Evolutionary conservation across 2,113 vertebrate genomes (phyloP).

Genomic region (Paramisgurnus dabryanus): DNA sequence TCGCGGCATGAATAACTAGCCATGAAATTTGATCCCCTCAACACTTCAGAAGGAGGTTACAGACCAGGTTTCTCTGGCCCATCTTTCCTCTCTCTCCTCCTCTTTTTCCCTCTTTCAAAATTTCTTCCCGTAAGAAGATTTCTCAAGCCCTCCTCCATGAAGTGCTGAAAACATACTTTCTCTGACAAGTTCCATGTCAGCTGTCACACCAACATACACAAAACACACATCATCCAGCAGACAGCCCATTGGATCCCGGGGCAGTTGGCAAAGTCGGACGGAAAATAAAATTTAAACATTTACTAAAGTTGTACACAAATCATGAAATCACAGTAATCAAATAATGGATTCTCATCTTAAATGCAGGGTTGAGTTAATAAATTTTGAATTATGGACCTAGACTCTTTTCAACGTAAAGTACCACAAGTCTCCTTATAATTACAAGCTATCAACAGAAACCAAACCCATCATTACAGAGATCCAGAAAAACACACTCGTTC

Average conservation of each 20-base stretch:
- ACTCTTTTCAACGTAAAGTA: constrained; percentile 36
- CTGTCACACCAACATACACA: not conserved
- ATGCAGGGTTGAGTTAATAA: constrained; percentile 29
- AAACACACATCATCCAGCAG: not conserved
- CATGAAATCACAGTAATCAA: constrained; percentile 10
- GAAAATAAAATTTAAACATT: not conserved
- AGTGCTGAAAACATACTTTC: not conserved
- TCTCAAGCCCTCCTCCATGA: not conserved
- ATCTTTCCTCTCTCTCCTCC: not conserved
- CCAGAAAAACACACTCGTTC: constrained; percentile 54
- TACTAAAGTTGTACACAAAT: not conserved
- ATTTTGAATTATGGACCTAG: constrained; percentile 12
- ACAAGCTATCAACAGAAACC: constrained; percentile 45
- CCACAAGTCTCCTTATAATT: constrained; percentile 56
- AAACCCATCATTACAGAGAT: constrained; percentile 59
- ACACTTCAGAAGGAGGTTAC: constrained; percentile 57
- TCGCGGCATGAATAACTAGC: constrained; percentile 67
- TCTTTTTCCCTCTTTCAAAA: not conserved
- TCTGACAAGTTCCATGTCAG: not conserved
- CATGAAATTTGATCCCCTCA: constrained; percentile 66
- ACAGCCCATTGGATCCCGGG: not conserved
- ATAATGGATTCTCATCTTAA: constrained; percentile 6
- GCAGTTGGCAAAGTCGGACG: not conserved
- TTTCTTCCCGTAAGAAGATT: constrained; percentile 5
- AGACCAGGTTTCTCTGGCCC: constrained; percentile 25